Evolutionary conservation across 2,113 vertebrate species (phyloP).

Genomic region (Butastur rufipennis): DNA sequence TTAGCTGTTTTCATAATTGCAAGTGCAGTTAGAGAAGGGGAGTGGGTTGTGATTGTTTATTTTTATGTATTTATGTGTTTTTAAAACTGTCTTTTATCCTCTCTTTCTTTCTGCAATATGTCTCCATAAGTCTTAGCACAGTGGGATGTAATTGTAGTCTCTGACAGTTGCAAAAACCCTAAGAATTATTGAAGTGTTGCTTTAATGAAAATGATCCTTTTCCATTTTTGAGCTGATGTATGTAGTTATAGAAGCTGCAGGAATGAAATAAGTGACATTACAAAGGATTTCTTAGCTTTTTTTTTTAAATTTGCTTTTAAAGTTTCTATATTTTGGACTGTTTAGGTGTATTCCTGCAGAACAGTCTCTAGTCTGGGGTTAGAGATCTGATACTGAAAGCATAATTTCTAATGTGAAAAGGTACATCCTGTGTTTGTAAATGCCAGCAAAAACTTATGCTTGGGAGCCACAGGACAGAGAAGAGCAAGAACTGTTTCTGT

Average conservation of each 20-base stretch:
- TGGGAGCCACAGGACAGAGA: background rate
- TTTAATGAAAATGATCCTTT: background rate
- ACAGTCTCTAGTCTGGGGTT: background rate
- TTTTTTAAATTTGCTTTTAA: background rate
- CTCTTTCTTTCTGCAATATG: background rate
- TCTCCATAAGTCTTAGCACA: background rate
- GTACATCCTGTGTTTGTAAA: background rate
- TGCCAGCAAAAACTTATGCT: background rate
- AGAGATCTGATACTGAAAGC: background rate
- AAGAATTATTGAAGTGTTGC: background rate
- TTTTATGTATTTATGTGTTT: background rate
- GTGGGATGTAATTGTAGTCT: background rate
- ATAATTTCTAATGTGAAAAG: background rate
- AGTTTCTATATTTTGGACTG: background rate
- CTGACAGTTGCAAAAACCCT: background rate
- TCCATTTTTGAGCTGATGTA: background rate
- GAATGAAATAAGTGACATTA: background rate
- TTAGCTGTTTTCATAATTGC: background rate
- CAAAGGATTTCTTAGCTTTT: background rate
- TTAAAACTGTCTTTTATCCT: background rate
- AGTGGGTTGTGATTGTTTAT: background rate
- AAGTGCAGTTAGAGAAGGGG: background rate
- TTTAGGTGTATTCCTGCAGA: background rate
- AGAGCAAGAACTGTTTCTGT: background rate
- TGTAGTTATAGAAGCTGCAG: background rate